Base-by-base conservation (phyloP, 2,888 invertebrate species). In the Priocnemis perturbator region DNA sequence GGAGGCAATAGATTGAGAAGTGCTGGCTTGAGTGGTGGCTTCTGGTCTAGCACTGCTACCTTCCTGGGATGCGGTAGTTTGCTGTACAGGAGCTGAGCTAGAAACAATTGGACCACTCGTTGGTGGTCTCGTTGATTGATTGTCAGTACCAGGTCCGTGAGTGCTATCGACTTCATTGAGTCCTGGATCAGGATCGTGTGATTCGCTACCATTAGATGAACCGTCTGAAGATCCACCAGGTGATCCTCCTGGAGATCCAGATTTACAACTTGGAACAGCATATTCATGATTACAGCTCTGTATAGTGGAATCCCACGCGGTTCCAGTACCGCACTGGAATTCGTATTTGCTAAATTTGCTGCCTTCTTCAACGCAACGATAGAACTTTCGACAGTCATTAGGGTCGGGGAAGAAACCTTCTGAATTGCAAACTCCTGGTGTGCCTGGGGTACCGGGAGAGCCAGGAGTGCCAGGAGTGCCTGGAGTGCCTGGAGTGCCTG, bases 401-500 rank as follows among this genome's bases (percentile, higher is more conserved):
- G 91, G 89, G 86, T 95, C 93, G 17, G 92, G 92, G 79, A 93
- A 91, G 86, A 94, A 96, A 60, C 95, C 95, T 84, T 94, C 93
- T 80, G 90, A 85, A 19, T 37, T 58, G 61, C 82, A 77, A 2
- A 53, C 67, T 0, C 80, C 81, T 5, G 80, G 79, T 0, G 58
- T 62, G 0, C 58, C 68, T 14, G 67, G 69, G 0, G 20, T 55
- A 0, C 71, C 73, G 0, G 72, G 60, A 0, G 60, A 20, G 0
- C 76, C 75, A 0, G 71, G 58, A 17, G 60, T 17, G 7, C 80
- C 80, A n/a, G 79, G 78, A 2, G 65, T 69, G n/a, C 66, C 69
- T 30, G 83, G 81, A 23, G 58, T 30, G 0, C 94, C 93, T 79
- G 89, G 86, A 23, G 86, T 89, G 83, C 94, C 94, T 60, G 86